Percentiles rank a stretch among this genome's conserved stretches.
Evolutionary conservation across 2,797 vertebrate species (phyloP).

Genomic region (Arnoldichthys spilopterus): DNA sequence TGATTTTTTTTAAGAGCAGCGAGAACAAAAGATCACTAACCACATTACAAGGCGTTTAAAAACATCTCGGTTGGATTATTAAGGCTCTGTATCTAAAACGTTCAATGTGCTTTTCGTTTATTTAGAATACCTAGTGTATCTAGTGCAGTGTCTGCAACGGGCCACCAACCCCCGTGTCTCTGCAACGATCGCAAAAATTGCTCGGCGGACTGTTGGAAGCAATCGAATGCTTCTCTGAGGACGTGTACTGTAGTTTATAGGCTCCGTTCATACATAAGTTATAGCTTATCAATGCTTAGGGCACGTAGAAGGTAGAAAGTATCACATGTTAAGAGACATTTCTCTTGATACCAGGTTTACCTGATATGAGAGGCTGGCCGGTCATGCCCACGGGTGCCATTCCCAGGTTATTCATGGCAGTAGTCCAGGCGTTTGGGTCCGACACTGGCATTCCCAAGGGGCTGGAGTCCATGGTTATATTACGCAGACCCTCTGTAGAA

Average conservation of each 20-base stretch:
- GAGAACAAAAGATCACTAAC: not conserved
- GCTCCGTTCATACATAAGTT: not conserved
- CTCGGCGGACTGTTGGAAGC: not conserved
- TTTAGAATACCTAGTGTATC: not conserved
- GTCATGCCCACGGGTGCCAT: constrained; percentile 91
- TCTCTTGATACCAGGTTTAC: constrained; percentile 67
- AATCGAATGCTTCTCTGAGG: not conserved
- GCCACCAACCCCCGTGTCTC: no score
- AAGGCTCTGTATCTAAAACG: not conserved
- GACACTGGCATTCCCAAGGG: constrained; percentile 91
- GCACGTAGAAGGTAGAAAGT: not conserved
- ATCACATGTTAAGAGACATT: no score
- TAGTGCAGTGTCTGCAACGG: not conserved
- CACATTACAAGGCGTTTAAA: not conserved
- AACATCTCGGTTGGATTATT: constrained; percentile 16
- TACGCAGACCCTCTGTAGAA: constrained; percentile 82
- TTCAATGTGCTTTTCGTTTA: constrained; percentile 8
- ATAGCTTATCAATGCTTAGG: not conserved
- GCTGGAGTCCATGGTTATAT: constrained; percentile 87
- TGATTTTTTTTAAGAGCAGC: not conserved
- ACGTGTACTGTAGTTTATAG: not conserved
- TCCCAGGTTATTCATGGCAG: constrained; percentile 95
- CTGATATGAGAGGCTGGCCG: constrained; percentile 89
- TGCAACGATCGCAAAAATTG: not conserved
- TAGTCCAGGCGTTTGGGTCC: constrained; percentile 90